phyloP scores from a whole-genome alignment of 2,113 vertebrate species.

The Onychostoma macrolepis region DNA sequence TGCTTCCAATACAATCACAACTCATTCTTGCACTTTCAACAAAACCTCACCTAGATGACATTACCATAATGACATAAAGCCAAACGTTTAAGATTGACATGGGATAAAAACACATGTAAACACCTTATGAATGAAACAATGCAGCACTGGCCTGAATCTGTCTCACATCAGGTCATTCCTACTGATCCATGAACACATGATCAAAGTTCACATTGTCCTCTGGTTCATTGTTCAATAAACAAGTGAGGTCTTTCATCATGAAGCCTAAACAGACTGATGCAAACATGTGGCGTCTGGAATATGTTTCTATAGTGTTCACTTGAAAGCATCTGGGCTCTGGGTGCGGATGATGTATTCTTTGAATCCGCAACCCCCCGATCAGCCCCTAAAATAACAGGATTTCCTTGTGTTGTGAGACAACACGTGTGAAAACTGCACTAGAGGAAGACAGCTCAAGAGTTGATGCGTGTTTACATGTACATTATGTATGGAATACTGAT shows the following conservation, averaged over 20 bases:
- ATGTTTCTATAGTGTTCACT: not conserved
- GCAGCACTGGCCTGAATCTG: not conserved
- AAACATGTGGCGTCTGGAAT: conserved; percentile 3
- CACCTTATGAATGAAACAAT: not conserved
- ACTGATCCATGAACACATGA: not conserved
- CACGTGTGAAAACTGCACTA: conserved; percentile 26
- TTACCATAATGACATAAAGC: not conserved
- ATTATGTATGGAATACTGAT: not conserved
- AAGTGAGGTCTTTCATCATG: not conserved
- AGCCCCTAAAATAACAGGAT: conserved; percentile 50
- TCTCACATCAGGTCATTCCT: not conserved
- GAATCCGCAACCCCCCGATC: not conserved
- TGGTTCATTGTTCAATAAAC: not conserved
- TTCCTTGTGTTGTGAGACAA: conserved; percentile 53
- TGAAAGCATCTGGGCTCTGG: not conserved
- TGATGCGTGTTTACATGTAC: not conserved
- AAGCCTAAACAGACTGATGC: not conserved
- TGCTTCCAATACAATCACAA: not conserved
- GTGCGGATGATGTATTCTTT: conserved; percentile 17
- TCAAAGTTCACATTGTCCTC: conserved; percentile 29
- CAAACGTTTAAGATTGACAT: not conserved
- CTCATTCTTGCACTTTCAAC: not conserved
- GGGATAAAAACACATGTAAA: not conserved
- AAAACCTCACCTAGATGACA: not conserved
- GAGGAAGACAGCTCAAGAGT: conserved; percentile 15